Evolutionary conservation across 2,113 vertebrate species (phyloP).

Genomic region (Sporophila hypoxantha): DNA sequence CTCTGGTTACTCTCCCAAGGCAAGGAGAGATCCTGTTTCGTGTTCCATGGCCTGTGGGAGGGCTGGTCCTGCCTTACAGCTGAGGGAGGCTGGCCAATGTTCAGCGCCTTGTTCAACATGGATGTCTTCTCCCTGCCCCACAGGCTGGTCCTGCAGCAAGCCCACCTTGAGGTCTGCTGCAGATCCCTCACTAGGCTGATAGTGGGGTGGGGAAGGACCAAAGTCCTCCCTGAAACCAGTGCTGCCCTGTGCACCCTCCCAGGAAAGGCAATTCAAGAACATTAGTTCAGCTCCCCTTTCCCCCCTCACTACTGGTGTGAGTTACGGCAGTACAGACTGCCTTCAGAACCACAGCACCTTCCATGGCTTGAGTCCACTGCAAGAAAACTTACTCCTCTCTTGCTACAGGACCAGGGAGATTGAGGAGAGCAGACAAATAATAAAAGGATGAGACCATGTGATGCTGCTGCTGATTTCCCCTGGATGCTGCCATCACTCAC

Average conservation of each 20-base stretch:
- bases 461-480: background rate
- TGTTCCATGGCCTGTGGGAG: background rate
- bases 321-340: background rate
- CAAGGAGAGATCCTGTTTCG: background rate
- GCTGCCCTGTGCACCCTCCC: background rate
- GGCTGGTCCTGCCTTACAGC: background rate
- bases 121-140: background rate
- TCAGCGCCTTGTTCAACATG: background rate
- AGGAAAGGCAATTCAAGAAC: background rate
- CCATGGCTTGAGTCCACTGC: background rate
- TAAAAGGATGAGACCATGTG: background rate
- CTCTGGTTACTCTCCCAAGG: background rate
- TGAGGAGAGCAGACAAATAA: background rate
- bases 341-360: background rate
- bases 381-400: background rate
- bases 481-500: fast-evolving
- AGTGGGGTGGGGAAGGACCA: background rate
- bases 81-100: background rate
- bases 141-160: fast-evolving
- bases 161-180: background rate
- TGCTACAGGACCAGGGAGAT: background rate
- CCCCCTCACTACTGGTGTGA: background rate
- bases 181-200: background rate
- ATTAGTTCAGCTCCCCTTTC: background rate
- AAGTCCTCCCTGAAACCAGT: background rate